phyloP scores from a whole-genome alignment of 1,140 invertebrate species.

The Onthophagus taurus region DNA sequence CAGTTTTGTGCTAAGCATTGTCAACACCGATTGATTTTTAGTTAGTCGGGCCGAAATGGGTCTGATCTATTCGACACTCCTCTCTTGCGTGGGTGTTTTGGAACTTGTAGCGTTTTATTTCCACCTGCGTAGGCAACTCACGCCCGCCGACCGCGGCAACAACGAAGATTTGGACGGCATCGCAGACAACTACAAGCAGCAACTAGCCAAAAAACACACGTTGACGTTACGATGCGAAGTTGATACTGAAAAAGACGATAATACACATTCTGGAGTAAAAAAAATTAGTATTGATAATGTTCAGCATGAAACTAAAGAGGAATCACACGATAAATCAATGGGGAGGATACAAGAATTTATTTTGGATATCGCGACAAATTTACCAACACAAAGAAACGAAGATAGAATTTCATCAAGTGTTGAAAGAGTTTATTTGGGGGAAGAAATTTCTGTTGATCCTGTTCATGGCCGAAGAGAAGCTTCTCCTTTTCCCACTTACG shows the following conservation, averaged over 20 bases:
- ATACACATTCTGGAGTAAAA: too few relatives aligned
- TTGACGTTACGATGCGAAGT: too few relatives aligned
- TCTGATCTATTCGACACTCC: constrained; percentile 56
- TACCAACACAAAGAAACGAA: too few relatives aligned
- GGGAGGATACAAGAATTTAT: too few relatives aligned
- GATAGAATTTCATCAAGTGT: not conserved
- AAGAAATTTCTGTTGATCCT: not conserved
- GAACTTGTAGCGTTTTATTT: constrained; percentile 41
- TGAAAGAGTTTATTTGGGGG: constrained; percentile 5
- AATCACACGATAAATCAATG: too few relatives aligned
- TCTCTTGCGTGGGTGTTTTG: constrained; percentile 60
- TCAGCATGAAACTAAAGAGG: too few relatives aligned
- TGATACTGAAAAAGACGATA: too few relatives aligned
- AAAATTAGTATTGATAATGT: too few relatives aligned
- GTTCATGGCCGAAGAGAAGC: constrained; percentile 15
- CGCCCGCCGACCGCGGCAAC: not conserved
- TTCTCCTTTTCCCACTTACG: constrained; percentile 26
- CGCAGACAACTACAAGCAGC: not conserved
- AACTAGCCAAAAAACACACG: constrained; percentile 1
- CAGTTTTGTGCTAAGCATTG: constrained; percentile 12
- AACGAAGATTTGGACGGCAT: constrained; percentile 4
- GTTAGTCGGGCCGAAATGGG: constrained; percentile 50
- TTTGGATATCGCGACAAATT: too few relatives aligned
- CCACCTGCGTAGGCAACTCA: constrained; percentile 7
- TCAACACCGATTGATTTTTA: too few relatives aligned